Conservation (phyloP, 1,140 invertebrate genomes). For the Pentalonia nigronervosa region DNA sequence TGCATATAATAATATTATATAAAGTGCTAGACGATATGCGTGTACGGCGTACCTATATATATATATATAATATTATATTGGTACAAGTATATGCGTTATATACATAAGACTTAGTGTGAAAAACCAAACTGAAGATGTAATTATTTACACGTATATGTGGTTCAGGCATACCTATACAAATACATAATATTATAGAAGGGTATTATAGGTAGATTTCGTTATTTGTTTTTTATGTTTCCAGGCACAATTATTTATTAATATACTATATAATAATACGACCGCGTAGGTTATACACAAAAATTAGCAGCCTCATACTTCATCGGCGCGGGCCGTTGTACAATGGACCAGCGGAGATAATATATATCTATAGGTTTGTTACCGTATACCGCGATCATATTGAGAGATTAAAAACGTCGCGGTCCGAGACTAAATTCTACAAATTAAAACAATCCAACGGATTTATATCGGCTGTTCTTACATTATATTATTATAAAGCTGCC, state of each 20-base stretch:
- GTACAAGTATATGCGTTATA: no score
- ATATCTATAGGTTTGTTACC: background rate
- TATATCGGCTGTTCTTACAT: background rate
- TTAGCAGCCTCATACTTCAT: slow-evolving; percentile 14
- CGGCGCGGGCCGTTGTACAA: background rate
- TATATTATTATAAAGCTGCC: background rate
- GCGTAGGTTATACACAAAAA: background rate
- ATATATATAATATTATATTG: background rate
- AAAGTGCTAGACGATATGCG: background rate
- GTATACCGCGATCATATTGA: background rate
- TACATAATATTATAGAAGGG: no score
- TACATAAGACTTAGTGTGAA: background rate
- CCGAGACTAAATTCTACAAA: slow-evolving; percentile 3
- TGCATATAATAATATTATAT: slow-evolving; percentile 17
- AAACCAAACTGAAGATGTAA: background rate
- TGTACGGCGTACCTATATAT: background rate
- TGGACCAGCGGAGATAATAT: background rate
- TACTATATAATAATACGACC: background rate
- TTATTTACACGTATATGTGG: background rate
- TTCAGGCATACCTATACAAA: no score
- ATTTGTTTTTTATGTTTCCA: background rate
- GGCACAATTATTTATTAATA: slow-evolving; percentile 4
- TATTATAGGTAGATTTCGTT: background rate
- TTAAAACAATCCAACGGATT: slow-evolving; percentile 12
- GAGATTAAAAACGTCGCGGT: background rate